phyloP scores from a whole-genome alignment of 1,140 invertebrate genomes.

The Odontomachus brunneus region DNA sequence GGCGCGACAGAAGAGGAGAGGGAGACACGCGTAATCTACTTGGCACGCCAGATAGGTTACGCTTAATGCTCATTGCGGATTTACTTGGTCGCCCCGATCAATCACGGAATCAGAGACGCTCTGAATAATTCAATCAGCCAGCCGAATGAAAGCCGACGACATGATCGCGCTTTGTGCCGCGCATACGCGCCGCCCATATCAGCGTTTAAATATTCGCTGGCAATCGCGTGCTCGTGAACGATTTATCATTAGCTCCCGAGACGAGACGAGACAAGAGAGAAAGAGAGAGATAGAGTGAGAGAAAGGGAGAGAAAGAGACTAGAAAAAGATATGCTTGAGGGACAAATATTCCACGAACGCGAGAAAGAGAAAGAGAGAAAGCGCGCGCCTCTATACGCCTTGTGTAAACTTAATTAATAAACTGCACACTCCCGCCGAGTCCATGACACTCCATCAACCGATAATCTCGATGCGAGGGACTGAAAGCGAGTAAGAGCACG shows the following conservation, averaged over 20 bases:
- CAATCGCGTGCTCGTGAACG: conserved; percentile 62
- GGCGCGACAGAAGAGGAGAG: too few relatives aligned
- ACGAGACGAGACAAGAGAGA: conserved; percentile 29
- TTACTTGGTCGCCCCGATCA: background rate
- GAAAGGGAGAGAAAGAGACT: too few relatives aligned
- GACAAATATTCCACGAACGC: conserved; percentile 7
- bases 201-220: background rate
- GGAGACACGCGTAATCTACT: too few relatives aligned
- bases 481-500: background rate
- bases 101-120: background rate
- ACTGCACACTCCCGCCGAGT: background rate
- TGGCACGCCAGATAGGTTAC: background rate
- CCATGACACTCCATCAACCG: background rate
- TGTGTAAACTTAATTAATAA: conserved; percentile 47
- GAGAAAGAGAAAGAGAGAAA: too few relatives aligned
- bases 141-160: conserved; percentile 2
- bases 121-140: conserved; percentile 16
- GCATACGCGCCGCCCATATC: background rate
- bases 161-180: conserved; percentile 1
- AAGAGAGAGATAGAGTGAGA: background rate
- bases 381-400: background rate
- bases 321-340: conserved; percentile 28
- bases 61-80: background rate
- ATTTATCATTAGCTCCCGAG: conserved; percentile 48
- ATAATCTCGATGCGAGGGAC: conserved; percentile 43